Evolutionary conservation across 2,113 vertebrate species (phyloP), one percentile per base, ranked within the genome.

Genomic region (Chrysochloris asiatica): DNA sequence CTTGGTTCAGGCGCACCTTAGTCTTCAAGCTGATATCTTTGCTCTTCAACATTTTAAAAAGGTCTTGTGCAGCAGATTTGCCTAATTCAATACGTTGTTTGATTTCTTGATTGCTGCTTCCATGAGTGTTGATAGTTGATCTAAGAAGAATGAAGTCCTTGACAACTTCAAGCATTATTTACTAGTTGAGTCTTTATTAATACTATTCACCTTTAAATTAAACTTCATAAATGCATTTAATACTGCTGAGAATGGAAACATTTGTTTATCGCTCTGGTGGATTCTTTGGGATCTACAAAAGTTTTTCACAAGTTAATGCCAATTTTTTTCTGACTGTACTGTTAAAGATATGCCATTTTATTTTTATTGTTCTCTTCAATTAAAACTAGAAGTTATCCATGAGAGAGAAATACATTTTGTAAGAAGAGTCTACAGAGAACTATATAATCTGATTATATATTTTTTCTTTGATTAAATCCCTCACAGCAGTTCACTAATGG

Each of bases 361-460:
- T 89, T 92, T 28, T 79, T 94, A 93, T 12, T 94, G 50, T 92
- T 86, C 50, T 81, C 45, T 92, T 85, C 95, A 75, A 94, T 93
- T 93, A 96, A 95, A 96, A 63, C 82, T 33, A 86, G 82, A 79
- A 95, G 96, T 71, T 96, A 95, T 96, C 3, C 19, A 95, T 94
- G 67, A 96, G 85, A 88, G 17, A 26, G 67, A 95, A 93, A 69
- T 0, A 2, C 38, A 52, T 86, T 93, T 87, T 95, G 65, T 79
- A 88, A 48, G n/a, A 95, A 90, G 95, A 94, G 77, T 86, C n/a
- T 90, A 91, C 22, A 93, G 48, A 96, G 85, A 96, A 80, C 86
- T 76, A 78, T 84, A 88, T 95, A 93, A 92, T 54, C 50, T 94
- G 95, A 94, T 92, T 96, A 56, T 19, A 54, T 75, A 83, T 86